These are phyloP conservation scores for Mylabris phalerata DNA, from an alignment of 1,140 invertebrate species.

Conservation along the genomic window DNA sequence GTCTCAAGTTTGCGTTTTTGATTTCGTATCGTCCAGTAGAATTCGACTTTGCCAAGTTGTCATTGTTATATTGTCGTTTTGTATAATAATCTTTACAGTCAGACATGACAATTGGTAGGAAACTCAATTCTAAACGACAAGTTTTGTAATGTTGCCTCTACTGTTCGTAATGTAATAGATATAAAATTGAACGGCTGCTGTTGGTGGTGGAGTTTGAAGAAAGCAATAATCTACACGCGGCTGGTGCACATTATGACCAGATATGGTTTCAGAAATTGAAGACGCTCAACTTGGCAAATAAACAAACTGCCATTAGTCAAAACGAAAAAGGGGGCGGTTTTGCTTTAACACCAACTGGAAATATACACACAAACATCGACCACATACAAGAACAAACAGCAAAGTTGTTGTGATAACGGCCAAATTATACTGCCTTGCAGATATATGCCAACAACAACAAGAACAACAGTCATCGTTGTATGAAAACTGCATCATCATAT, in stretches of 20 bases:
- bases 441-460: constrained; percentile 27
- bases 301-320: constrained; percentile 30
- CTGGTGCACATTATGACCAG: constrained; percentile 16
- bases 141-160: constrained; percentile 15
- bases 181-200: constrained; percentile 21
- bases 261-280: constrained; percentile 11
- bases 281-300: constrained; percentile 24
- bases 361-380: too few species aligned
- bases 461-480: constrained; percentile 17
- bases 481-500: constrained; percentile 21
- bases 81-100: too few species aligned
- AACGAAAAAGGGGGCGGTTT: constrained; percentile 3
- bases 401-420: constrained; percentile 23
- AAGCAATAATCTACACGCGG: constrained; percentile 23
- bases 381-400: not conserved
- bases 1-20: too few species aligned
- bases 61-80: too few species aligned
- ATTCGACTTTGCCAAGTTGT: too few species aligned
- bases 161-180: constrained; percentile 5
- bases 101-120: too few species aligned
- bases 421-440: constrained; percentile 23
- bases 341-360: too few species aligned
- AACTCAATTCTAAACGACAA: not conserved
- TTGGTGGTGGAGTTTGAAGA: constrained; percentile 6
- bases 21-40: too few species aligned